Evolutionary conservation across 2,888 invertebrate genomes (phyloP), one percentile per base, ranked within the genome.

Genomic region (Tortricodes alternella): DNA sequence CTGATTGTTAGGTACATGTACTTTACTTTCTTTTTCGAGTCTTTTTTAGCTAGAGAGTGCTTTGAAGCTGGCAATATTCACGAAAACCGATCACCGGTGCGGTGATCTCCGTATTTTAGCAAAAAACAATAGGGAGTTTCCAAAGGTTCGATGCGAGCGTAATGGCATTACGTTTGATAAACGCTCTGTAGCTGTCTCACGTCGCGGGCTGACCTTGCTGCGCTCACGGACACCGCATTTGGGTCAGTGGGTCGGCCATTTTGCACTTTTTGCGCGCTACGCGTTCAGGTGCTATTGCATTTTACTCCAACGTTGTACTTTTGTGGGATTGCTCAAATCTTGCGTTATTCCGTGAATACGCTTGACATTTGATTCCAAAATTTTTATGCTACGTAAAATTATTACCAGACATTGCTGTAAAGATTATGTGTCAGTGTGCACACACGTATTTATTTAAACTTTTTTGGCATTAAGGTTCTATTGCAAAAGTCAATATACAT

Each of bases 181-280:
- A 44, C 53, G 13, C 38, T 55, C 48, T 34, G 53, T 18, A 41
- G 38, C 32, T 46, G 24, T 35, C 46, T 44, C 46, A 46, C 39
- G 21, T 68, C 63, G 69, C 64, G 62, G 66, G 67, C 68, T 78
- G 84, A 86, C 88, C 89, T 88, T 89, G 89, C 70, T 65, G 66
- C 68, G 70, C 77, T 83, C 81, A 81, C 78, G 85, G 85, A 80
- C 83, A 72, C 67, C 62, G 65, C 74, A 85, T 80, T 78, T 82
- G 66, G 87, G 88, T 83, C 77, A 89, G 62, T 86, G 65, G 85
- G 83, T 74, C 85, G 73, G 71, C 71, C 64, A 75, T 74, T 73
- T 82, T 75, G 65, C 66, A 66, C 64, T 63, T 67, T 68, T 70
- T 67, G 58, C 52, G 23, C 35, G 43, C 44, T 13, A 19, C 27